Percentiles rank a stretch among this genome's conserved stretches.
Evolutionary conservation across 2,888 invertebrate species (phyloP).

Genomic region (Cheilosia vulpina): DNA sequence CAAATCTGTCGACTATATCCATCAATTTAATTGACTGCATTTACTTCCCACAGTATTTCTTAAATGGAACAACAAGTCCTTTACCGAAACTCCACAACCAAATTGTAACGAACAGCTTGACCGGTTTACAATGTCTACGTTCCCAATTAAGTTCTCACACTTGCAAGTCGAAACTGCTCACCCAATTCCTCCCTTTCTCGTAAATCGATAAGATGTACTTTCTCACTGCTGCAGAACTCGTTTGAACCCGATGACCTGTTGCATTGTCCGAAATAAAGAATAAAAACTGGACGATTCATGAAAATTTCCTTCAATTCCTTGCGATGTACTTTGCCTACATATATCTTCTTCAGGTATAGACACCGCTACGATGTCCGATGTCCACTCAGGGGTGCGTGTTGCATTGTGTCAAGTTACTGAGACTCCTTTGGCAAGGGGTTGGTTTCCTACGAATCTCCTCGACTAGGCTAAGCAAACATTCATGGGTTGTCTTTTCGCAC

Average conservation of each 20-base stretch:
- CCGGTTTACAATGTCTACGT: no score
- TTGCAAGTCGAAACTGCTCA: not conserved
- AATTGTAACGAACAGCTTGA: no score
- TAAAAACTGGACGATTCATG: constrained; percentile 38
- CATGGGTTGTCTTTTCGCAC: not conserved
- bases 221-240: constrained; percentile 13
- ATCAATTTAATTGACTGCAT: no score
- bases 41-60: no score
- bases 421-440: not conserved
- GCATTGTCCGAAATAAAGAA: constrained; percentile 23
- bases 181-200: no score
- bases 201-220: not conserved
- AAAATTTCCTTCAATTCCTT: constrained; percentile 17
- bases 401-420: not conserved
- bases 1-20: no score
- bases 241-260: constrained; percentile 46
- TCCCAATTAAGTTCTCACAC: not conserved
- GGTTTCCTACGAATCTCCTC: not conserved
- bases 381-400: constrained; percentile 4
- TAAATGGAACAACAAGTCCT: no score
- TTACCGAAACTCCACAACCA: no score
- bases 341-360: not conserved
- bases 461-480: not conserved
- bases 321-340: not conserved
- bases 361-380: not conserved